phyloP scores from a whole-genome alignment of 2,797 vertebrate genomes.

The Danio albolineatus region DNA sequence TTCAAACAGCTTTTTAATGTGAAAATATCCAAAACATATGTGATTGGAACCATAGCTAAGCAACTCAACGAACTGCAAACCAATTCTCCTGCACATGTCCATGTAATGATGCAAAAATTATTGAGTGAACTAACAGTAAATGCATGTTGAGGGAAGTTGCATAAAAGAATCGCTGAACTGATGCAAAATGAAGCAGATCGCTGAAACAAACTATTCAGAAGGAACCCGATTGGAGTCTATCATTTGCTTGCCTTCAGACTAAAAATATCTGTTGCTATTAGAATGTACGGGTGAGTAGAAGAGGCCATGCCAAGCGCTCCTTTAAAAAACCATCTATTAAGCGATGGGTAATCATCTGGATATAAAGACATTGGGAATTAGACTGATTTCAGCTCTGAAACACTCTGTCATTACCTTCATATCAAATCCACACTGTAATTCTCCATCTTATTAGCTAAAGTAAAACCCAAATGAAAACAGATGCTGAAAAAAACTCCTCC shows the following conservation, averaged over 20 bases:
- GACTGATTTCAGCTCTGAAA: conserved; percentile 30
- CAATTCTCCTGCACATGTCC: background rate
- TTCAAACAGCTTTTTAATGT: too few relatives aligned
- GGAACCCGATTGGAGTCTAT: background rate
- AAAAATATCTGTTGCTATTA: conserved; percentile 27
- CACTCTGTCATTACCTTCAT: conserved; percentile 36
- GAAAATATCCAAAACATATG: too few relatives aligned
- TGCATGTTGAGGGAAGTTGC: conserved; percentile 7
- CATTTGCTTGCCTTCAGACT: conserved; percentile 13
- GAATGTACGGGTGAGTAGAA: conserved; percentile 37
- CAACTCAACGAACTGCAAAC: background rate
- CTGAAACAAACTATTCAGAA: background rate
- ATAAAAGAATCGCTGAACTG: background rate
- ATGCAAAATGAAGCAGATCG: background rate
- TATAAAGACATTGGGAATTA: conserved; percentile 40
- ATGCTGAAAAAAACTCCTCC: conserved; percentile 41
- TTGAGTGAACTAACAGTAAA: background rate
- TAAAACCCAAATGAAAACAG: conserved; percentile 48
- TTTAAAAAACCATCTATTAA: conserved; percentile 44
- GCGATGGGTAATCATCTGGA: conserved; percentile 40
- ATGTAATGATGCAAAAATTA: background rate
- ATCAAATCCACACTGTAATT: conserved; percentile 36
- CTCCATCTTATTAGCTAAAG: conserved; percentile 39
- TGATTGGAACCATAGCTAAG: too few relatives aligned
- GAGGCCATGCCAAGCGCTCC: conserved; percentile 11